Evolutionary conservation across 2,888 invertebrate genomes (phyloP), one percentile per base, ranked within the genome.

Genomic region (Gisinianus flammeolus): DNA sequence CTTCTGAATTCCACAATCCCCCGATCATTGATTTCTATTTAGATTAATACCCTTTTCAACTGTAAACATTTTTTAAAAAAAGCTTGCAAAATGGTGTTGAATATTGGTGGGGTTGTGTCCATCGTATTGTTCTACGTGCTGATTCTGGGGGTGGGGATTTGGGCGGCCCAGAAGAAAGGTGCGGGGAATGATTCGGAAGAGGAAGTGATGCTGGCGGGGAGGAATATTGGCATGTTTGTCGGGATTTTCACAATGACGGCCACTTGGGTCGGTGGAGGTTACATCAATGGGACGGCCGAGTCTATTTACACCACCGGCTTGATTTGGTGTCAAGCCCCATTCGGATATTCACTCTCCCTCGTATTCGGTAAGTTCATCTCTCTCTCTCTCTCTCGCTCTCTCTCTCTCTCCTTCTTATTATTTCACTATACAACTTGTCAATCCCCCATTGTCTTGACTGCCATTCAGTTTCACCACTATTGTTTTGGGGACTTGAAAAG

Each of bases 241-340:
- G 92, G 92, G 24, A 89, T 91, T 76, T 91, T 92, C 86, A 92
- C 92, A 0, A 91, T 93, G 88, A 91, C 86, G 87, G 89, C 88
- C 54, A 89, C 89, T 58, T 89, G 89, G 88, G n/a, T 79, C 16
- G 92, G 92, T 72, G 92, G 92, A 70, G 92, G 91, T 24, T 92
- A 92, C 86, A 91, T 93, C 83, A 92, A 92, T 86, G 92, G 92
- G 64, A 92, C 92, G 73, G 91, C 92, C 16, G 92, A 92, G 86
- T 89, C 89, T 66, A 90, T 92, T 82, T 92, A 89, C 86, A 89
- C 89, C 72, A 88, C 87, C 77, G 91, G 91, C 52, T 86, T 92
- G 79, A 87, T 91, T 19, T 91, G 91, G 90, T 92, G 91, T 86
- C 91, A 91, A 87, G 91, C 92, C 33, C 92, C 92, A 22, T 88